Evolutionary conservation across 1,140 invertebrate genomes (phyloP).

Genomic region (Drosophila watanabei): DNA sequence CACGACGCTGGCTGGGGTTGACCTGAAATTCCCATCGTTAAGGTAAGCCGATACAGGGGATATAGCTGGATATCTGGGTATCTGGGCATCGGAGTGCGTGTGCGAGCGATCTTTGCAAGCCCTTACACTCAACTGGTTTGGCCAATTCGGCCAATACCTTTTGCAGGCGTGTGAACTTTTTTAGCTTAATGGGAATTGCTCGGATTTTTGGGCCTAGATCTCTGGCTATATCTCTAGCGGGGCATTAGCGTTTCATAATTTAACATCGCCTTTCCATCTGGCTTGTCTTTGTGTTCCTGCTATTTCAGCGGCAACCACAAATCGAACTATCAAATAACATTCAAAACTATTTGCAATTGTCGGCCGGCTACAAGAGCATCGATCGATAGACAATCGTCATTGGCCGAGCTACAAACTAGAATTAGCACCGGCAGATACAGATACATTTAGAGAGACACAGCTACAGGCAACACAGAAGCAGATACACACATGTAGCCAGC

Average conservation of each 20-base stretch:
- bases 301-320: constrained; percentile 66
- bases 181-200: constrained; percentile 11
- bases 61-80: constrained; percentile 26
- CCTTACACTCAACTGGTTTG: constrained; percentile 75
- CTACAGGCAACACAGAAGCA: constrained; percentile 52
- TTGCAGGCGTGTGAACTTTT: constrained; percentile 57
- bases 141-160: constrained; percentile 38
- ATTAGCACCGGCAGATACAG: constrained; percentile 27
- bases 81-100: constrained; percentile 8
- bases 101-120: constrained; percentile 69
- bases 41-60: constrained; percentile 64
- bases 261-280: constrained; percentile 24
- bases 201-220: neutral
- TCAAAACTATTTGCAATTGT: constrained; percentile 68
- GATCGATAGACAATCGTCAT: constrained; percentile 65
- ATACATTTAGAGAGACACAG: constrained; percentile 11
- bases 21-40: constrained; percentile 72
- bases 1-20: constrained; percentile 60
- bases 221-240: neutral
- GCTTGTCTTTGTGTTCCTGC: constrained; percentile 29
- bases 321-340: constrained; percentile 68
- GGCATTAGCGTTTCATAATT: constrained; percentile 56
- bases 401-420: constrained; percentile 59
- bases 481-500: constrained; percentile 26
- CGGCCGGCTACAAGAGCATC: constrained; percentile 67